Evolutionary conservation across 1,140 invertebrate species (phyloP), one percentile per base, ranked within the genome.

Genomic region (Bombus polaris): DNA sequence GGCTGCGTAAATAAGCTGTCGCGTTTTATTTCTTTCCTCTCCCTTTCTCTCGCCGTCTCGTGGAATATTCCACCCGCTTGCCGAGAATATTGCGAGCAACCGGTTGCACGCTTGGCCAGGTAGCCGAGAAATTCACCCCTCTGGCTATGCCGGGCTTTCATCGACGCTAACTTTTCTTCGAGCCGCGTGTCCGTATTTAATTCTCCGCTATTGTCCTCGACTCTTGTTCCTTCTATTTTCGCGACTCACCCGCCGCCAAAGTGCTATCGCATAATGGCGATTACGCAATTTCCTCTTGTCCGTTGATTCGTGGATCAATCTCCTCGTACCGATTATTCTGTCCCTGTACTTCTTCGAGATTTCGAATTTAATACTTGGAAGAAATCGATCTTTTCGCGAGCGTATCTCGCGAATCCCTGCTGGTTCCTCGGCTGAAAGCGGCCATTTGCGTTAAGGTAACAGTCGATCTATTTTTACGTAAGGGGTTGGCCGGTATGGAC

Each of bases 381-480:
- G 39, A 12, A n/a, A 9, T 72, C 28, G 6, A 18, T 18, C 6
- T 6, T 8, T 6, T 25, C n/a, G 42, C 4, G 22, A 8, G 8
- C 6, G 4, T 42, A 10, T 71, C 37, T 42, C 39, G 22, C 47
- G 35, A 37, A 25, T 35, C 9, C 25, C 2, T 1, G 1, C 9
- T 9, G 71, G 28, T 53, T 75, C 32, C n/a, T 32, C 18, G 3
- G 28, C 44, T 12, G 42, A 32, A 35, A 28, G 42, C 13, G 42
- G n/a, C 22, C n/a, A 9, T 15, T 15, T 15, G 13, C 6, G 25
- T 37, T 10, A 53, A 44, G 53, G 5, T 39, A 66, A 66, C 57
- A n/a, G 72, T n/a, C 65, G 80, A 88, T 91, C 92, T 93, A 93
- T 93, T 93, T 93, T 93, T 93, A 93, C 90, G 92, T 91, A 90